A percentile compares a stretch with the other conserved stretches of the same genome.
Evolutionary conservation across 2,113 vertebrate species (phyloP).

Genomic region (Prochilodus magdalenae): DNA sequence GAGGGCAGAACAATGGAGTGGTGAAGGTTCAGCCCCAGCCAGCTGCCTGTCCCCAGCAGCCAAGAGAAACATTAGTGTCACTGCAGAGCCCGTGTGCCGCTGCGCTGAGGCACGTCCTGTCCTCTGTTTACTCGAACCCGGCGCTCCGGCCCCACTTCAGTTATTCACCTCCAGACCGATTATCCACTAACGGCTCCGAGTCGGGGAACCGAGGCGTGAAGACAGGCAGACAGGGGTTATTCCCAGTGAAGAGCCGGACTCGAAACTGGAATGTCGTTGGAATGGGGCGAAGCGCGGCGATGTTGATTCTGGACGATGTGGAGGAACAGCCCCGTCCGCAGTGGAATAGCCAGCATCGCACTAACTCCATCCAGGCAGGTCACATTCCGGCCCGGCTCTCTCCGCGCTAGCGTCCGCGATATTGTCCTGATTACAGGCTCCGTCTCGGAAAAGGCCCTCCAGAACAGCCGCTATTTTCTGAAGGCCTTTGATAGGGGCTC

Average conservation of each 20-base stretch:
- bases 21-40: constrained; percentile 35
- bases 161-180: neutral
- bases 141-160: neutral
- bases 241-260: neutral
- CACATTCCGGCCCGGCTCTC: neutral
- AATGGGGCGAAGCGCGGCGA: constrained; percentile 15
- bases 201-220: too few species aligned
- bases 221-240: too few species aligned
- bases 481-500: neutral
- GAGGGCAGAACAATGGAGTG: constrained; percentile 51
- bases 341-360: constrained; percentile 12
- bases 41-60: constrained; percentile 33
- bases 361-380: neutral
- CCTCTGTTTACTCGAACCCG: neutral
- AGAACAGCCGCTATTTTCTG: neutral
- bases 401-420: neutral
- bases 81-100: neutral
- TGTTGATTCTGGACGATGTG: constrained; percentile 29
- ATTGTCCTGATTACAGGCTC: neutral
- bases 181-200: neutral
- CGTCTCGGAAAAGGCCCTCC: neutral
- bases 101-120: constrained; percentile 33
- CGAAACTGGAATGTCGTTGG: constrained; percentile 18
- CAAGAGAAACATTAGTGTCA: constrained; percentile 60
- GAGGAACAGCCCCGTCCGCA: neutral